Base-by-base conservation (phyloP, 2,888 invertebrate genomes). In the Crossocerus cetratus region DNA sequence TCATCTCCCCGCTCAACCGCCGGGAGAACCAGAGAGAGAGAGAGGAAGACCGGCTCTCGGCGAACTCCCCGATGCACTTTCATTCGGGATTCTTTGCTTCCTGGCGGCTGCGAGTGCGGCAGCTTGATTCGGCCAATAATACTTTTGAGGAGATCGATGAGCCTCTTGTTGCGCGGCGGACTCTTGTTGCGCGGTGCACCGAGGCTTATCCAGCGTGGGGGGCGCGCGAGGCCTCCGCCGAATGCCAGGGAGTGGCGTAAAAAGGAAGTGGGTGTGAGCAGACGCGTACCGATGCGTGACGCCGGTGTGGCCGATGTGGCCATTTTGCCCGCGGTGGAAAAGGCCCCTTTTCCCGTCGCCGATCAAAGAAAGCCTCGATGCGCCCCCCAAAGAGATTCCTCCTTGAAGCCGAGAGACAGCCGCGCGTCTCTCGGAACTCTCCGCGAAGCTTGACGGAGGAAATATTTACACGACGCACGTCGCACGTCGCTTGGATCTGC, bases 261-360 rank as follows among this genome's bases (percentile, higher is more conserved):
- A 88, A 88, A 89, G 90, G 90, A 90, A 90, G 89, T 90, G 90
- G 90, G 89, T 90, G 90, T 89, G 90, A 89, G 87, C 88, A 86
- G 79, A 83, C 85, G 88, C 86, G 88, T 89, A 87, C 86, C 90
- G 86, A 84, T 88, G 88, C 89, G 88, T 86, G 85, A 88, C 87
- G 86, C 77, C 80, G 80, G 80, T 79, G 79, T 64, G n/a, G n/a
- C n/a, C 65, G 63, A 72, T 82, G 87, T 84, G 80, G 87, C 87
- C 87, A 87, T 87, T 87, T 87, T 87, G 86, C 32, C 11, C 80
- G 77, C 58, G 69, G 49, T 49, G 16, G 49, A 49, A 49, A 16
- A 49, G 16, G 81, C 83, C 84, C 80, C 84, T 83, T 86, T 86
- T 86, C 84, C 80, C 77, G 83, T 84, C 78, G 60, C 44, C n/a